Conservation (phyloP, 2,888 invertebrate species). For the Nymphalis polychloros region DNA sequence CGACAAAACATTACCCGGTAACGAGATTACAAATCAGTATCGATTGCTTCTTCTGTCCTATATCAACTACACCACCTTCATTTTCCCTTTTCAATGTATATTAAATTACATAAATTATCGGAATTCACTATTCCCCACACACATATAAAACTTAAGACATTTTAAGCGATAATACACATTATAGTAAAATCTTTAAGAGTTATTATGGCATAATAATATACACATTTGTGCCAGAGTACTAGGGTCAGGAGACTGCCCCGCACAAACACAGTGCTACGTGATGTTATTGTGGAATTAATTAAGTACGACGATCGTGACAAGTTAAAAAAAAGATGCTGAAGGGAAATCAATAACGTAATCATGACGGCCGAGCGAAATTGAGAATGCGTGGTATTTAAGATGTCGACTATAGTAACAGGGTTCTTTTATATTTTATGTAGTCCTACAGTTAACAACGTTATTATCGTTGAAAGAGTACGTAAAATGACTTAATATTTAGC, state of each 20-base stretch:
- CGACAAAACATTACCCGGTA: slow-evolving; percentile 46
- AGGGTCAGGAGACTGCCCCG: slow-evolving; percentile 52
- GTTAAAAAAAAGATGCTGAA: slow-evolving; percentile 27
- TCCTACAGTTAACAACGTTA: slow-evolving; percentile 2
- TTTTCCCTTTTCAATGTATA: slow-evolving; percentile 33
- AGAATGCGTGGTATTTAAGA: slow-evolving; percentile 27
- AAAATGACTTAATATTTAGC: not conserved
- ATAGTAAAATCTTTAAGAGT: slow-evolving; percentile 30
- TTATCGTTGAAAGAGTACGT: not conserved
- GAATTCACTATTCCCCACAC: slow-evolving; percentile 3
- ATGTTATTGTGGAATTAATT: slow-evolving; percentile 67
- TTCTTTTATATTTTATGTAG: slow-evolving; percentile 1
- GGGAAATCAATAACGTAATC: slow-evolving; percentile 33
- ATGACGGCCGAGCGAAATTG: slow-evolving; percentile 32
- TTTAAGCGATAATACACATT: slow-evolving; percentile 10
- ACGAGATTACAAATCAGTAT: slow-evolving; percentile 39
- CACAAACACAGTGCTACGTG: slow-evolving; percentile 60
- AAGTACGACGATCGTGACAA: slow-evolving; percentile 44
- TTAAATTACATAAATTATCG: slow-evolving; percentile 19
- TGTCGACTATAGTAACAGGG: slow-evolving; percentile 5
- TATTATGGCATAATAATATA: slow-evolving; percentile 7
- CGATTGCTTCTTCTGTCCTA: slow-evolving; percentile 35
- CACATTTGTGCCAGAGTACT: not conserved
- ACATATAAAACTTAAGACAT: not conserved
- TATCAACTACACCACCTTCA: slow-evolving; percentile 13